These are phyloP conservation scores for Drosophila oshimai DNA, from an alignment of 1,140 invertebrate species.

Conservation along the genomic window DNA sequence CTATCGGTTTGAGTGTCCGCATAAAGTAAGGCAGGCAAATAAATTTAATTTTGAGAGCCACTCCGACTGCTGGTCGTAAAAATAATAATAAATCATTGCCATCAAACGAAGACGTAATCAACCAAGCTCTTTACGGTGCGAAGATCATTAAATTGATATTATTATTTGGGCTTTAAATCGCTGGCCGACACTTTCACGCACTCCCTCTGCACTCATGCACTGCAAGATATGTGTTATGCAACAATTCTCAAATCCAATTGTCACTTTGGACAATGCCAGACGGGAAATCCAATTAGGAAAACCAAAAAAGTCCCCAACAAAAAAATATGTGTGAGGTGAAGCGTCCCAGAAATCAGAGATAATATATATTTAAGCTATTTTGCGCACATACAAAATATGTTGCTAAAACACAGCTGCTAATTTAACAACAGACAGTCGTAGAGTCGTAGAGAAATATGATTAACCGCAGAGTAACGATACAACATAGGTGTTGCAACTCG, in stretches of 20 bases:
- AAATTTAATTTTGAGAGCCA: conserved; percentile 32
- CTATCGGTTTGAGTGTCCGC: background rate
- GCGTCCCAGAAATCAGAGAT: conserved; percentile 8
- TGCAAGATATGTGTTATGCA: conserved; percentile 18
- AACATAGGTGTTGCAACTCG: conserved; percentile 69
- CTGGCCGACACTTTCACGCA: conserved; percentile 9
- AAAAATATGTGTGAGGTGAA: background rate
- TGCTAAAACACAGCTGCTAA: conserved; percentile 57
- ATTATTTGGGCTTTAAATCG: conserved; percentile 13
- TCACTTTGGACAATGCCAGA: conserved; percentile 27
- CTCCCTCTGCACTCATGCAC: background rate
- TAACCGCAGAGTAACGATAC: conserved; percentile 60
- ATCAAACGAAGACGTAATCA: conserved; percentile 39
- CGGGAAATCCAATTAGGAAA: conserved; percentile 53
- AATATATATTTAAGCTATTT: background rate
- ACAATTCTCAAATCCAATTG: conserved; percentile 45
- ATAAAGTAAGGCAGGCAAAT: conserved; percentile 28
- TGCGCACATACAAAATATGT: conserved; percentile 18
- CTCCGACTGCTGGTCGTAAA: conserved; percentile 30
- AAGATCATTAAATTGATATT: conserved; percentile 28
- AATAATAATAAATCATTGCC: conserved; percentile 46
- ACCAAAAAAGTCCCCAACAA: conserved; percentile 18
- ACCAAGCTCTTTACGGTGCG: background rate
- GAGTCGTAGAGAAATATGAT: conserved; percentile 55
- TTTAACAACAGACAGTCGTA: conserved; percentile 33